Evolutionary conservation across 2,888 invertebrate genomes (phyloP).

Genomic region (Hydrotaea diabolus): DNA sequence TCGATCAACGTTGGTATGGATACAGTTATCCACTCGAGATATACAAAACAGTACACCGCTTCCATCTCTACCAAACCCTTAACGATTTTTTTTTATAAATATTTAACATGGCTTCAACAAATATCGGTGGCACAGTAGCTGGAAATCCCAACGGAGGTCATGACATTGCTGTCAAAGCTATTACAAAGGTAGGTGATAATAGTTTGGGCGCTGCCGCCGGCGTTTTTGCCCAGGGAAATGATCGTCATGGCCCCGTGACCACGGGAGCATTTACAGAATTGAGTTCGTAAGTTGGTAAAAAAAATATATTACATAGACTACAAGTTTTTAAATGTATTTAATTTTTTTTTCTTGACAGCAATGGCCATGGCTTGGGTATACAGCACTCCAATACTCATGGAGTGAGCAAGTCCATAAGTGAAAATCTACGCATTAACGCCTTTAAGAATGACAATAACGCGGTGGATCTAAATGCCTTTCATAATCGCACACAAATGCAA

Average conservation of each 20-base stretch:
- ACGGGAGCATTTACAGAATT: constrained; percentile 72
- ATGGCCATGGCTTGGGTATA: constrained; percentile 73
- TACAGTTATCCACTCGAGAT: constrained; percentile 19
- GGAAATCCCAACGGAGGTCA: constrained; percentile 71
- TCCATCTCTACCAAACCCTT: constrained; percentile 37
- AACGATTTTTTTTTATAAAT: neutral
- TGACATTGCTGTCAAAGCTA: constrained; percentile 66
- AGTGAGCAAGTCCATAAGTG: constrained; percentile 68
- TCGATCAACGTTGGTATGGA: neutral
- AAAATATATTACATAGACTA: neutral
- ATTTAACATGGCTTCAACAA: constrained; percentile 36
- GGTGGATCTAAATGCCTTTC: constrained; percentile 72
- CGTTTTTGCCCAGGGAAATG: constrained; percentile 73
- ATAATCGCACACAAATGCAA: constrained; percentile 70
- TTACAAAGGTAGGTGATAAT: constrained; percentile 69
- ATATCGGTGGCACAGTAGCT: constrained; percentile 68
- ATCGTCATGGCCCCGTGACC: constrained; percentile 71
- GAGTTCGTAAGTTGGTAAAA: constrained; percentile 75
- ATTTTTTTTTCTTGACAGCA: constrained; percentile 67
- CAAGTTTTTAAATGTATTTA: neutral
- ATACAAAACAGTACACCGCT: neutral
- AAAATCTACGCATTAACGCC: constrained; percentile 71
- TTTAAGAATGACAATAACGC: constrained; percentile 68
- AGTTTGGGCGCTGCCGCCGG: constrained; percentile 70
- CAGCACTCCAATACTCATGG: constrained; percentile 72